Conservation (phyloP, 2,797 vertebrate genomes). For the Gorsachius magnificus region DNA sequence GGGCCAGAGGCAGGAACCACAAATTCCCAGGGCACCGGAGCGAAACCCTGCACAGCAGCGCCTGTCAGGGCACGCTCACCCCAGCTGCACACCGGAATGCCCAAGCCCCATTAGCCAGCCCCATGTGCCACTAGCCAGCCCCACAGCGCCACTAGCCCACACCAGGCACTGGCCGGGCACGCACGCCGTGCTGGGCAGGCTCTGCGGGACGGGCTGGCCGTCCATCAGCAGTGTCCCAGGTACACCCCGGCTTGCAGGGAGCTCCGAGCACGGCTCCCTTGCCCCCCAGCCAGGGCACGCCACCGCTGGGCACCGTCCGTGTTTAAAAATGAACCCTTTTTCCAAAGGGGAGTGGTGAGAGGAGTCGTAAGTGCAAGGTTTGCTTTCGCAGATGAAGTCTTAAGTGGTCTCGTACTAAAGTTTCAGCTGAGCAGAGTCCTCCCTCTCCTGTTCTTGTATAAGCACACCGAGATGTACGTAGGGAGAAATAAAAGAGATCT, state of each 20-base stretch:
- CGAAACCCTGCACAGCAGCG: not conserved
- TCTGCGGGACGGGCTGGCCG: not conserved
- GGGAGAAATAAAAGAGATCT: not conserved
- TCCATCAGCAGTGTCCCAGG: not conserved
- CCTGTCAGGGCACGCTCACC: rapidly evolving
- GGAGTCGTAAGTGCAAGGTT: not conserved
- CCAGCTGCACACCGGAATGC: not conserved
- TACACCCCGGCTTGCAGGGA: not conserved
- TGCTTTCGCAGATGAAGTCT: not conserved
- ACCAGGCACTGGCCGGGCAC: rapidly evolving
- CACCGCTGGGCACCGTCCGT: too few relatives aligned
- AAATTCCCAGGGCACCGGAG: not conserved
- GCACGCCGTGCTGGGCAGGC: too few relatives aligned
- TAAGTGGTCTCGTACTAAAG: not conserved
- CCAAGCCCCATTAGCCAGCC: not conserved
- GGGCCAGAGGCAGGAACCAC: not conserved
- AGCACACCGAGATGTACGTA: too few relatives aligned
- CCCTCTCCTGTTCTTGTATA: not conserved
- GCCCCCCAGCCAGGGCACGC: not conserved
- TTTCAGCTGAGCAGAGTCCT: not conserved
- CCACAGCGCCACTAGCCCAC: too few relatives aligned
- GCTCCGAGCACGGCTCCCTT: rapidly evolving
- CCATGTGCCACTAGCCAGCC: not conserved
- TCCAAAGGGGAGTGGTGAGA: not conserved
- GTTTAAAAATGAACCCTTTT: not conserved